Conservation (phyloP, 1,140 invertebrate genomes). For the Diplogasteroides magnus region DNA sequence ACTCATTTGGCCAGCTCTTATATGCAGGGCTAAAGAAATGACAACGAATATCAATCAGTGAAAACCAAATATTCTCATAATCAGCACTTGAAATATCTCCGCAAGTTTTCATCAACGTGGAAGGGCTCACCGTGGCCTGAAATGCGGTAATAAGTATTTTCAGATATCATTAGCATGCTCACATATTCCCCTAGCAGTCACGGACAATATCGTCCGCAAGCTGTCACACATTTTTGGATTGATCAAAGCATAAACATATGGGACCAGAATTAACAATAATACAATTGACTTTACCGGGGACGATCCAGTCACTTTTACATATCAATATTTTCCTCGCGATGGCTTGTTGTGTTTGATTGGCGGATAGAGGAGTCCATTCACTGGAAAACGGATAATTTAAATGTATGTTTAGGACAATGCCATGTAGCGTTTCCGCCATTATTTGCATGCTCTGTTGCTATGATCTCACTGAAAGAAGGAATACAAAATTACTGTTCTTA, state of each 20-base stretch:
- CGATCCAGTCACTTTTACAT: not conserved
- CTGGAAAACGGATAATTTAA: not conserved
- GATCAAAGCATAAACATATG: not conserved
- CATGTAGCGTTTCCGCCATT: not conserved
- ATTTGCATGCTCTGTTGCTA: not conserved
- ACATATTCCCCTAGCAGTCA: not conserved
- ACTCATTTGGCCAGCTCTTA: not conserved
- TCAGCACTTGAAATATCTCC: conserved; percentile 17
- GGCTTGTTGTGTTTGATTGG: not conserved
- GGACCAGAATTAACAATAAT: no score
- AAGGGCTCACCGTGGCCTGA: conserved; percentile 24
- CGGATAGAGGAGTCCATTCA: not conserved
- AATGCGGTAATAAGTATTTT: not conserved
- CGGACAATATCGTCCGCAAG: not conserved
- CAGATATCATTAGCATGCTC: conserved; percentile 13
- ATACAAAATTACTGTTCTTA: not conserved
- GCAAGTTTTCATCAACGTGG: conserved; percentile 6
- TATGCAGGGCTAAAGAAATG: not conserved
- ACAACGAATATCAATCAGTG: not conserved
- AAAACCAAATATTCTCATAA: not conserved
- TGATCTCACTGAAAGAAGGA: not conserved
- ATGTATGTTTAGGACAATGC: not conserved
- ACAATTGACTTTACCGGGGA: no score
- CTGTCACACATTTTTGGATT: not conserved
- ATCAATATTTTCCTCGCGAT: not conserved